Percentiles rank a stretch among this genome's conserved stretches.
These are phyloP conservation scores for Lithosia quadra DNA, from an alignment of 2,888 invertebrate species.

Conservation along the genomic window DNA sequence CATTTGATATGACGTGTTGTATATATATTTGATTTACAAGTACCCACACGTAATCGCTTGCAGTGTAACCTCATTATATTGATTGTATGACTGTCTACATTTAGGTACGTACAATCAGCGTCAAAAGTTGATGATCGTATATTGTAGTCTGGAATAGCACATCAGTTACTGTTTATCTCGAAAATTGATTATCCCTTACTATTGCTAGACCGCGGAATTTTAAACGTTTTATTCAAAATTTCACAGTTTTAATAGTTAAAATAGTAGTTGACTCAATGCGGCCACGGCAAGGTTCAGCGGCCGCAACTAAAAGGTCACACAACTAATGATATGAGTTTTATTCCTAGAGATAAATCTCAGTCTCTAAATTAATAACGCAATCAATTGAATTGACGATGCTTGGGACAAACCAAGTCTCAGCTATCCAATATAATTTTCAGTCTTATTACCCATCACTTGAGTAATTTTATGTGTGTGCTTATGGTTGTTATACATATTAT, in stretches of 20 bases:
- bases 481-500: too few relatives aligned
- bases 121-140: too few relatives aligned
- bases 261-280: not conserved
- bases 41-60: slow-evolving; percentile 55
- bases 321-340: slow-evolving; percentile 2
- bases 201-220: too few relatives aligned
- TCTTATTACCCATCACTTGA: not conserved
- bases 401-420: not conserved
- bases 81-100: slow-evolving; percentile 43
- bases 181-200: too few relatives aligned
- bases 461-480: not conserved
- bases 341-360: not conserved
- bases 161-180: too few relatives aligned
- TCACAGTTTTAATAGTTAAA: not conserved
- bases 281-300: not conserved
- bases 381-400: not conserved
- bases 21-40: slow-evolving; percentile 55
- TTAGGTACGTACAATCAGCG: too few relatives aligned
- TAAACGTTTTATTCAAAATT: too few relatives aligned
- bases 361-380: slow-evolving; percentile 4
- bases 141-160: too few relatives aligned
- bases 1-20: slow-evolving; percentile 55
- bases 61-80: slow-evolving; percentile 47
- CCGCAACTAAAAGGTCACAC: not conserved
- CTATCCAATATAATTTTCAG: not conserved